A percentile compares a stretch with the other conserved stretches of the same genome.
Conservation (phyloP, 2,888 invertebrate genomes). For the Agrenia bidenticulata region DNA sequence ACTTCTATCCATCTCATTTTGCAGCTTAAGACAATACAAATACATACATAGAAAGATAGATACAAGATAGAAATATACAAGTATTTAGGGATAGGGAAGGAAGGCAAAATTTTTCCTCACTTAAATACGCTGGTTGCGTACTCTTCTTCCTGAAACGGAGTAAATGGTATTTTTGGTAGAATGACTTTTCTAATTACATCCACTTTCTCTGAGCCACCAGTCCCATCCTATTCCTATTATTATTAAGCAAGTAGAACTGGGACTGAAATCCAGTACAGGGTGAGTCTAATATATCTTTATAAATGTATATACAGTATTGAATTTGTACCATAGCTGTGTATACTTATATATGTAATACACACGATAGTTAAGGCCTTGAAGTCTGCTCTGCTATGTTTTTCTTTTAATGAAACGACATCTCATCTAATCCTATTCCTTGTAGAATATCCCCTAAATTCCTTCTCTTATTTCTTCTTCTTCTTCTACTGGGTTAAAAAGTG, state of each 20-base stretch:
- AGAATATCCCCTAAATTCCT: constrained; percentile 1
- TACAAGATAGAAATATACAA: too few relatives aligned
- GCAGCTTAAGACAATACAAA: too few relatives aligned
- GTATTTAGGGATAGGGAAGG: background rate
- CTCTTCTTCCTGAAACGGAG: constrained; percentile 11
- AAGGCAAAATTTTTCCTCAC: constrained; percentile 10
- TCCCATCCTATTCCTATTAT: background rate
- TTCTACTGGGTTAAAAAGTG: background rate
- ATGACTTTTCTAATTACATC: constrained; percentile 40
- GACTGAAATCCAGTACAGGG: background rate
- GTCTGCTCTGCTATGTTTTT: constrained; percentile 12
- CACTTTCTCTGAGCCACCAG: constrained; percentile 25
- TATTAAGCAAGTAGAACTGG: background rate
- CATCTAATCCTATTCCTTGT: constrained; percentile 19
- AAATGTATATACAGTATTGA: too few relatives aligned
- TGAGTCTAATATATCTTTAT: too few relatives aligned
- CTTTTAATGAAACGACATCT: constrained; percentile 23
- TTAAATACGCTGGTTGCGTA: constrained; percentile 13
- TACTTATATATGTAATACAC: too few relatives aligned
- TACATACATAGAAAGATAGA: too few relatives aligned
- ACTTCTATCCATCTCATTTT: too few relatives aligned
- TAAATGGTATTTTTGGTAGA: constrained; percentile 35
- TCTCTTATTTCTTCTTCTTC: background rate
- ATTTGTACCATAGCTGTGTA: too few relatives aligned
- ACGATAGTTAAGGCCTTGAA: background rate